phyloP scores from a whole-genome alignment of 2,888 invertebrate genomes.

The Podabrus alpinus region DNA sequence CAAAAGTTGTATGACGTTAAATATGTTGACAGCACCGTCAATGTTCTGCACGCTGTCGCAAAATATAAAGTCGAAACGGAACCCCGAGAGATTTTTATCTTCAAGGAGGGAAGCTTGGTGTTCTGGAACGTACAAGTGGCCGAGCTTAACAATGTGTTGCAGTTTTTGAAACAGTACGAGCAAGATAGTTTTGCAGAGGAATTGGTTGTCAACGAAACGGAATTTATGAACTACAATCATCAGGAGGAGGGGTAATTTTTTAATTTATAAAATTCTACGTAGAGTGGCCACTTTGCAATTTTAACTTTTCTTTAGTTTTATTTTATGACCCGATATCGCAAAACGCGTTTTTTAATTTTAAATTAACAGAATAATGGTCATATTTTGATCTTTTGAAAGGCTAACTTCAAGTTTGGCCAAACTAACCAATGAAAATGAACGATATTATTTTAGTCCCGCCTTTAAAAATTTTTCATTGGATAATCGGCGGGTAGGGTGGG shows the following conservation, averaged over 20 bases:
- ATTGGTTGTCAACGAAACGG: constrained; percentile 77
- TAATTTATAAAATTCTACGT: too few relatives aligned
- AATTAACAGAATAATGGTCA: too few relatives aligned
- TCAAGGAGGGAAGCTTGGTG: constrained; percentile 86
- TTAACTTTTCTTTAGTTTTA: too few relatives aligned
- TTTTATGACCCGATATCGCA: too few relatives aligned
- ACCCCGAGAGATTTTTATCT: constrained; percentile 86
- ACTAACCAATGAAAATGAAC: too few relatives aligned
- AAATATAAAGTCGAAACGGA: constrained; percentile 79
- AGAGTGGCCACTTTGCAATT: too few relatives aligned
- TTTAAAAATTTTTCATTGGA: too few relatives aligned
- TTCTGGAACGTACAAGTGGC: constrained; percentile 88
- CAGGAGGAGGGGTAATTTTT: constrained; percentile 53
- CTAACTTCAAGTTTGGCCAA: too few relatives aligned
- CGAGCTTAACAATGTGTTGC: constrained; percentile 76
- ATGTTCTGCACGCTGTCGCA: constrained; percentile 82
- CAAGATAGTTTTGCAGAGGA: constrained; percentile 70
- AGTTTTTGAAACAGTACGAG: constrained; percentile 71
- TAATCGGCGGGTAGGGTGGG: too few relatives aligned
- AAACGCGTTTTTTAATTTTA: too few relatives aligned
- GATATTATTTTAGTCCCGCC: too few relatives aligned
- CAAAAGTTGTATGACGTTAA: constrained; percentile 80
- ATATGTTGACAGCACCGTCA: constrained; percentile 64
- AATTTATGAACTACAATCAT: constrained; percentile 82
- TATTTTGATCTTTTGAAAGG: too few relatives aligned